Evolutionary conservation across 2,113 vertebrate genomes (phyloP).

Genomic region (Cnemophilus loriae): DNA sequence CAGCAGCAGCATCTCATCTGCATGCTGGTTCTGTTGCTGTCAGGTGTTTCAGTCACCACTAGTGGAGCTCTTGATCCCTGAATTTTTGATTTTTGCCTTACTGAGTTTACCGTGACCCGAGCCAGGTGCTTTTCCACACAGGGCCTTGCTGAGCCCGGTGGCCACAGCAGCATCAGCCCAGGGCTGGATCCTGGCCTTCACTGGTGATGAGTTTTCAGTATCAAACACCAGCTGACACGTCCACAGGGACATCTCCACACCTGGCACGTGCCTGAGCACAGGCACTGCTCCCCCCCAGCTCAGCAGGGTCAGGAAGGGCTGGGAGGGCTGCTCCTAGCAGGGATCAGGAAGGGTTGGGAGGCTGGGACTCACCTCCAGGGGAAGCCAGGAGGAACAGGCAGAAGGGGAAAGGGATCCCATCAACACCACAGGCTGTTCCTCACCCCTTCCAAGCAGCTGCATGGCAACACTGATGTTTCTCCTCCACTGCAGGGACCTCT

Average conservation of each 20-base stretch:
- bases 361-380: neutral
- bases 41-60: neutral
- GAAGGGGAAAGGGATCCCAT: neutral
- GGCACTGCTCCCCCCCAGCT: neutral
- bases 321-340: neutral
- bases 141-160: neutral
- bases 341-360: neutral
- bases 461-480: neutral
- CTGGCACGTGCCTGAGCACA: neutral
- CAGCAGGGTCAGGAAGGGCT: neutral
- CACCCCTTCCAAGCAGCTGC: neutral
- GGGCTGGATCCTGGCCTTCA: neutral
- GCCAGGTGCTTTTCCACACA: neutral
- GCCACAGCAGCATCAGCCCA: neutral
- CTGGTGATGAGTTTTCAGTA: neutral
- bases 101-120: neutral
- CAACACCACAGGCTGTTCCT: neutral
- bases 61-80: neutral
- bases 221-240: neutral
- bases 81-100: neutral
- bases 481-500: conserved; percentile 80
- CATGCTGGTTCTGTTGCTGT: neutral
- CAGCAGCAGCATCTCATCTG: neutral
- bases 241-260: neutral
- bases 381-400: neutral